Base-by-base conservation (phyloP, 2,888 invertebrate species). In the Petrolisthes cinctipes region DNA sequence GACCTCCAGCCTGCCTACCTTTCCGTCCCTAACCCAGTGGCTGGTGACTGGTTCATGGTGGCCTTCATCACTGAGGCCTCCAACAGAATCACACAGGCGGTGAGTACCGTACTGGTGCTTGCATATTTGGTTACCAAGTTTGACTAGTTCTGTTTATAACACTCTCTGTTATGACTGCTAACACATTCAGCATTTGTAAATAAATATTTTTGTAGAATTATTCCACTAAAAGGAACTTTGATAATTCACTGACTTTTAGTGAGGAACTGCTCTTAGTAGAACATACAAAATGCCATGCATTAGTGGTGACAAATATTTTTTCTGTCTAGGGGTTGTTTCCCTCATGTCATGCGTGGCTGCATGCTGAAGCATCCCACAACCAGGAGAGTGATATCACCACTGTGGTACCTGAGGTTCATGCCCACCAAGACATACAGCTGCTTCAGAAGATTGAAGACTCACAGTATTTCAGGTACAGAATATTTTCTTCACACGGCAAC, bases 21-120 rank as follows among this genome's bases (percentile, higher is more conserved):
- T 84, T 91, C 90, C 83, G 91, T 92, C 80, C 90, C 91, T 9
- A 91, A 91, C 57, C 93, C 93, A 6, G 89, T 92, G 79, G 92
- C 93, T 23, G 93, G 93, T 56, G 91, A 91, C 86, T 93, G 93
- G 93, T 93, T 92, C 91, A 92, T 92, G 85, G 92, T 92, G 75
- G 92, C 92, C 81, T 93, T 96, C 92, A 94, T 96, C 89, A 95
- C 91, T 75, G 91, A 92, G 75, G 91, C 91, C 6, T 91, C 90
- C 83, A 91, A 92, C 82, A 91, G 91, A 71, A 92, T 92, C 68
- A 91, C 91, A 78, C 92, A 92, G 82, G 91, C 91, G 86, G 92
- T 92, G 83, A 90, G 90, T 85, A 57, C 76, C 68, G 57, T n/a
- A 2, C 4, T 75, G 68, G 14, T 54, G 9, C 54, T 17, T 4